Percentiles rank a stretch among this genome's conserved stretches.
phyloP scores from a whole-genome alignment of 2,113 vertebrate species.

The Menura novaehollandiae region DNA sequence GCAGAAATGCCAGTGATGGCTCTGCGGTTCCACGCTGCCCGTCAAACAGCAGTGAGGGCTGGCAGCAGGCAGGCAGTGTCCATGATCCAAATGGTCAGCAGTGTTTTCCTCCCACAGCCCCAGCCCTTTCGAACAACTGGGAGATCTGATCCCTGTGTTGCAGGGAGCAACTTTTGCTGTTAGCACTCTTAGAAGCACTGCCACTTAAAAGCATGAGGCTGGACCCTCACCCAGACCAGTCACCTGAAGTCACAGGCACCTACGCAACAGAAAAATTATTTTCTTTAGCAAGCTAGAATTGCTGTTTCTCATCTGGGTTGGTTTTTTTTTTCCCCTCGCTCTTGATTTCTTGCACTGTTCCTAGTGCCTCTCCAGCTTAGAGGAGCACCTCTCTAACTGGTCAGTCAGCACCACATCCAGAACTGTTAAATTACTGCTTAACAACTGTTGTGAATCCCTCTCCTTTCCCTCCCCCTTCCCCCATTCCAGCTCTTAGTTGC shows the following conservation, averaged over 20 bases:
- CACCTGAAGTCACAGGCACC: neutral
- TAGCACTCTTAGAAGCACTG: neutral
- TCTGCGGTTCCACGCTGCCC: fast-evolving
- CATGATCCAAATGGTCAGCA: neutral
- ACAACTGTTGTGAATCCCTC: neutral
- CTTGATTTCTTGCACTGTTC: neutral
- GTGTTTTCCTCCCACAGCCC: neutral
- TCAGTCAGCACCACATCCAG: neutral
- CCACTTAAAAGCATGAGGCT: neutral
- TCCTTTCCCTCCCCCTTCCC: neutral
- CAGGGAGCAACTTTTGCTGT: neutral
- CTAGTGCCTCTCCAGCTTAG: neutral
- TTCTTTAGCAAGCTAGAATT: neutral
- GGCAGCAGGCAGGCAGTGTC: neutral
- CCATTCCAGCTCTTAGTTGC: neutral
- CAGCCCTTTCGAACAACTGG: fast-evolving
- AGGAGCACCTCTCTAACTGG: neutral
- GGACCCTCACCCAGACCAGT: fast-evolving
- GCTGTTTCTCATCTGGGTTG: neutral
- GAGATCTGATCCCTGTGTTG: fast-evolving
- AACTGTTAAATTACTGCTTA: neutral
- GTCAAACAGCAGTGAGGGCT: neutral
- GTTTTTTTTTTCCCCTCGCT: neutral
- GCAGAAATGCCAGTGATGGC: neutral
- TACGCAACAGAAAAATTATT: neutral